phyloP scores from a whole-genome alignment of 1,140 invertebrate genomes.

The Chironomus striatipennis region DNA sequence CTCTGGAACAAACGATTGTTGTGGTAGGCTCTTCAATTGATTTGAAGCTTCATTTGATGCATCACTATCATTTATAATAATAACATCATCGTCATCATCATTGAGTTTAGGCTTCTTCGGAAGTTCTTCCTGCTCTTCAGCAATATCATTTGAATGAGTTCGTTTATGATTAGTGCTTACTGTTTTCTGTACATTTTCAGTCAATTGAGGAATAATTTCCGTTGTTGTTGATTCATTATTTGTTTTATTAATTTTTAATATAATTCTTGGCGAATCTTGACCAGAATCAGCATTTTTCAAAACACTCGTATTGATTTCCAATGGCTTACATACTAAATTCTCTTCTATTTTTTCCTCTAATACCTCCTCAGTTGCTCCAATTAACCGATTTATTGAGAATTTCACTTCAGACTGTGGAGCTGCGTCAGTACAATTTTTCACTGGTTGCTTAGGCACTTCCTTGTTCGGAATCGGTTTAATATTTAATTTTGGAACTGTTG shows the following conservation, averaged over 20 bases:
- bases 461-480: slow-evolving; percentile 15
- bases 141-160: slow-evolving; percentile 3
- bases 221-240: slow-evolving; percentile 41
- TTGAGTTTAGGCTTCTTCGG: not conserved
- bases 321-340: slow-evolving; percentile 38
- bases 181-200: slow-evolving; percentile 28
- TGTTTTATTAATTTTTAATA: slow-evolving; percentile 46
- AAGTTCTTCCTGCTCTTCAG: not conserved
- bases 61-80: slow-evolving; percentile 16
- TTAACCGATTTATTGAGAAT: slow-evolving; percentile 14
- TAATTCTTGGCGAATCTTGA: slow-evolving; percentile 45
- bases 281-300: slow-evolving; percentile 40
- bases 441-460: slow-evolving; percentile 21
- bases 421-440: not conserved
- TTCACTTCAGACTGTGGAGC: not conserved
- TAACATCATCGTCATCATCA: not conserved
- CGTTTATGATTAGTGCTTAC: not conserved
- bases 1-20: not conserved
- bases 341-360: not conserved
- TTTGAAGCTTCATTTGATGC: slow-evolving; percentile 8
- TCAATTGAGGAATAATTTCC: slow-evolving; percentile 43
- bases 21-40: not conserved
- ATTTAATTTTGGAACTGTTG: not conserved
- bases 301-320: slow-evolving; percentile 42
- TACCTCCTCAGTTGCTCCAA: not conserved